phyloP scores from a whole-genome alignment of 2,797 vertebrate genomes.

The Acanthornis magna region DNA sequence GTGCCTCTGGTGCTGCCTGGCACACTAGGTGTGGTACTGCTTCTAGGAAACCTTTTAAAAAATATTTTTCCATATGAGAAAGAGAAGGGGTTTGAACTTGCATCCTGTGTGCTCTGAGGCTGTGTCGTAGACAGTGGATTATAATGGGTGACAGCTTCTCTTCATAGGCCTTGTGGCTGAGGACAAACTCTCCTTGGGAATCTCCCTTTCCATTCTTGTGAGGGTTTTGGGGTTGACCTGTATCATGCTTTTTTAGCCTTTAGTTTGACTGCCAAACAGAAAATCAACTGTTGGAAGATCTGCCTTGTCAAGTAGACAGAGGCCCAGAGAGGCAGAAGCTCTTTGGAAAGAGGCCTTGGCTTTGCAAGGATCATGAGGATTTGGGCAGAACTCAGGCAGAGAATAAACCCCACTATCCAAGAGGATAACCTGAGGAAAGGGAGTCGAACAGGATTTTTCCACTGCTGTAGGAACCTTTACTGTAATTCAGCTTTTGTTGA shows the following conservation, averaged over 20 bases:
- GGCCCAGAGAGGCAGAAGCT: not conserved
- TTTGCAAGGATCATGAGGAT: not conserved
- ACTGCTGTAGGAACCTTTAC: not conserved
- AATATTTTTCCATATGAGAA: not conserved
- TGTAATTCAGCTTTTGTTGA: constrained; percentile 40
- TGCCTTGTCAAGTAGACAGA: not conserved
- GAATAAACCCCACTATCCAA: not conserved
- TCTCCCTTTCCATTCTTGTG: not conserved
- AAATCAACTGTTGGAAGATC: not conserved
- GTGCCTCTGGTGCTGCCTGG: not conserved
- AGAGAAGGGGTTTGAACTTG: not conserved
- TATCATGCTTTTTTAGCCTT: not conserved
- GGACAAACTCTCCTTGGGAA: not conserved
- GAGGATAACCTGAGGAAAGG: not conserved
- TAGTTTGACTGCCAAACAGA: not conserved
- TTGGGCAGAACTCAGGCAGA: not conserved
- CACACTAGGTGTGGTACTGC: not conserved
- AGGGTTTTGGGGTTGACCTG: not conserved
- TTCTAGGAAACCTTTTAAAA: not conserved
- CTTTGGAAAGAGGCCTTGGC: not conserved
- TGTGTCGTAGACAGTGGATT: not conserved
- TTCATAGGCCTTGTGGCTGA: not conserved
- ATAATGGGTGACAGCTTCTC: not conserved
- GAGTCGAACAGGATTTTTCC: not conserved
- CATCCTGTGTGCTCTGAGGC: not conserved